These are phyloP conservation scores for Caenorhabditis auriculariae DNA, from an alignment of 2,888 invertebrate species.

Conservation along the genomic window DNA sequence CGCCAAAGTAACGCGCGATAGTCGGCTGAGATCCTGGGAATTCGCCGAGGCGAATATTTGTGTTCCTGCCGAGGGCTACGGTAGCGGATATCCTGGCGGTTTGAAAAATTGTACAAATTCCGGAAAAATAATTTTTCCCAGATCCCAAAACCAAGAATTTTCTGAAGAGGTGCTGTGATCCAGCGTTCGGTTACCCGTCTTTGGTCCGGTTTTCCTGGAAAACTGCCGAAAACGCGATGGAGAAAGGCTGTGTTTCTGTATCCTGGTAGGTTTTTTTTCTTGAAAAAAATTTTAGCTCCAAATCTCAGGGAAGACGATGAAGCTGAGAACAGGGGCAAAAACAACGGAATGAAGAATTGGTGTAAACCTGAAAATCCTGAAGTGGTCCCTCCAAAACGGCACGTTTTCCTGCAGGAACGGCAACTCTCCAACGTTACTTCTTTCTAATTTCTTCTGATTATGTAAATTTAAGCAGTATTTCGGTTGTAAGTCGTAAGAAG, in stretches of 20 bases:
- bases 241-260: constrained; percentile 71
- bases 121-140: constrained; percentile 63
- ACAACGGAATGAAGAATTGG: constrained; percentile 17
- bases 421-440: constrained; percentile 22
- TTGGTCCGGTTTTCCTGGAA: constrained; percentile 97
- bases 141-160: constrained; percentile 94
- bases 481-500: background rate
- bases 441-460: constrained; percentile 6
- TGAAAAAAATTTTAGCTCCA: background rate
- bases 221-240: constrained; percentile 81
- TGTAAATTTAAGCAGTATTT: background rate
- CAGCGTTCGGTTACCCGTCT: constrained; percentile 89
- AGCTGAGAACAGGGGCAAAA: constrained; percentile 18
- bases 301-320: constrained; percentile 50
- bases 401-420: constrained; percentile 38
- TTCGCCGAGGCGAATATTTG: constrained; percentile 43
- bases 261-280: constrained; percentile 63
- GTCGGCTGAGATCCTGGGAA: constrained; percentile 39
- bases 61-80: constrained; percentile 46
- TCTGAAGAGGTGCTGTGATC: constrained; percentile 78
- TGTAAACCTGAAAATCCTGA: constrained; percentile 3
- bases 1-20: constrained; percentile 72
- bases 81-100: constrained; percentile 63
- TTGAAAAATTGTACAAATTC: no score
- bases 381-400: constrained; percentile 19